These are phyloP conservation scores for Argopecten irradians DNA, from an alignment of 1,140 invertebrate species.

Conservation along the genomic window DNA sequence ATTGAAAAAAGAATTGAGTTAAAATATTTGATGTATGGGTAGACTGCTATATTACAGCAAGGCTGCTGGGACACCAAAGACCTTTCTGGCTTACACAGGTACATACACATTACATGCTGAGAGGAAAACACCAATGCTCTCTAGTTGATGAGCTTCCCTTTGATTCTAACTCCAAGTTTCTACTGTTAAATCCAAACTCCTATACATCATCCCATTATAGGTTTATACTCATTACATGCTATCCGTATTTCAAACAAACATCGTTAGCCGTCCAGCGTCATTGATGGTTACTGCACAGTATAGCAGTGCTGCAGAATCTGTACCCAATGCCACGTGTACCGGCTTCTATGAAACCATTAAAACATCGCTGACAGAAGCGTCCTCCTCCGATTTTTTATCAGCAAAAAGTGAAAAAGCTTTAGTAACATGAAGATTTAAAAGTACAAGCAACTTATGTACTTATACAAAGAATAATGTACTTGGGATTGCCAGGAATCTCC, in stretches of 20 bases:
- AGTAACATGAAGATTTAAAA: neutral
- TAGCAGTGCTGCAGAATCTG: neutral
- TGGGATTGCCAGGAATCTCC: neutral
- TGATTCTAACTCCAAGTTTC: neutral
- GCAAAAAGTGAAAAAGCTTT: neutral
- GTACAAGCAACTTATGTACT: neutral
- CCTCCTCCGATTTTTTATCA: neutral
- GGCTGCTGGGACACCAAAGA: neutral
- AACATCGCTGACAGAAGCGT: neutral
- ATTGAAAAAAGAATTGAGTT: neutral
- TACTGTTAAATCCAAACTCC: neutral
- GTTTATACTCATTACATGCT: constrained; percentile 11
- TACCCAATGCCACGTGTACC: neutral
- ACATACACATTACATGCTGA: neutral
- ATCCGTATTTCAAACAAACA: neutral
- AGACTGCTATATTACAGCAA: neutral
- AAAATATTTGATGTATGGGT: neutral
- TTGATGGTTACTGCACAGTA: neutral
- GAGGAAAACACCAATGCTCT: neutral
- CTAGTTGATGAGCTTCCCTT: neutral
- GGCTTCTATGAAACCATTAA: neutral
- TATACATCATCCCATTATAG: neutral
- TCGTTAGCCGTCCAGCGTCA: neutral
- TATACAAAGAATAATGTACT: constrained; percentile 3
- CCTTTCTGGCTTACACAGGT: neutral